A percentile compares a stretch with the other conserved stretches of the same genome.
These are phyloP conservation scores for Danaus chrysippus DNA, from an alignment of 2,888 invertebrate genomes.

Conservation along the genomic window DNA sequence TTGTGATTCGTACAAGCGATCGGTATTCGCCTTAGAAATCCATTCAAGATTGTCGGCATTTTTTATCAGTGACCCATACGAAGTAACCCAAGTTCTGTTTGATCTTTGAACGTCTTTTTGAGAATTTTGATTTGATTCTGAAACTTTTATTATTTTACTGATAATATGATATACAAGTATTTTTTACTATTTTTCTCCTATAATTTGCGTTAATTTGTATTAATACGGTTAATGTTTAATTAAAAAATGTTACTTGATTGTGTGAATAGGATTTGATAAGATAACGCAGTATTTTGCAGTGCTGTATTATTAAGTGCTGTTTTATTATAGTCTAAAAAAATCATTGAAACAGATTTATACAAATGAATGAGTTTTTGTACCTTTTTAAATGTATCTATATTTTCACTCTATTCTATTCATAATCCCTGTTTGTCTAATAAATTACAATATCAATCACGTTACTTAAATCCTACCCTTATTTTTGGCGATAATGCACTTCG, in stretches of 20 bases:
- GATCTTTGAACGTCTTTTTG: conserved; percentile 7
- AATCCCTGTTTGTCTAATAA: not conserved
- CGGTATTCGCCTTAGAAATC: conserved; percentile 67
- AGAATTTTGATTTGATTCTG: not conserved
- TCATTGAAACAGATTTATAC: too few relatives aligned
- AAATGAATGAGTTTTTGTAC: not conserved
- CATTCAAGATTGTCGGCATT: conserved; percentile 60
- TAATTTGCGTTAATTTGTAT: too few relatives aligned
- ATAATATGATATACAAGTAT: not conserved
- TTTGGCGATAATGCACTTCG: conserved; percentile 39
- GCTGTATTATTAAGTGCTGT: too few relatives aligned
- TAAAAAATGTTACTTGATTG: too few relatives aligned
- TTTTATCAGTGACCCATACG: conserved; percentile 50
- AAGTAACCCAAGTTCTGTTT: conserved; percentile 39
- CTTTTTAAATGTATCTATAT: not conserved
- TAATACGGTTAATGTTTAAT: too few relatives aligned
- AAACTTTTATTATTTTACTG: not conserved
- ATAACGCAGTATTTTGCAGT: too few relatives aligned
- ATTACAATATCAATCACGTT: conserved; percentile 7
- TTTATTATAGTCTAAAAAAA: too few relatives aligned
- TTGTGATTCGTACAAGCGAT: conserved; percentile 69
- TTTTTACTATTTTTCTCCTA: too few relatives aligned
- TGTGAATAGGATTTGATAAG: too few relatives aligned
- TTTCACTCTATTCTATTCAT: not conserved
- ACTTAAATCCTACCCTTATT: conserved; percentile 15